A percentile compares a stretch with the other conserved stretches of the same genome.
These are phyloP conservation scores for Drosophila putrida DNA, from an alignment of 2,888 invertebrate species.

Conservation along the genomic window DNA sequence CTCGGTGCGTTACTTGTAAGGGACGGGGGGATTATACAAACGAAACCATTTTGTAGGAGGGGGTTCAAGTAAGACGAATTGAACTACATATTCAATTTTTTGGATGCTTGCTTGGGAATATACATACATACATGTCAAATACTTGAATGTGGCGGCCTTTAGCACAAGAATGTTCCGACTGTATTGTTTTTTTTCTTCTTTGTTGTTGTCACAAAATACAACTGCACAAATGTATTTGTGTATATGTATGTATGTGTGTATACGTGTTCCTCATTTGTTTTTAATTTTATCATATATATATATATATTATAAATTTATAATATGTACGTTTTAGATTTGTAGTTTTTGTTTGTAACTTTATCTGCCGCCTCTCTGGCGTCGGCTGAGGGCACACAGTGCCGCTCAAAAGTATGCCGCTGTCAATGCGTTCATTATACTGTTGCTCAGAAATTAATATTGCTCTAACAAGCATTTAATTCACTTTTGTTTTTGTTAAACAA, in stretches of 20 bases:
- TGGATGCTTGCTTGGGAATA: conserved; percentile 27
- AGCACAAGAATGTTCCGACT: conserved; percentile 59
- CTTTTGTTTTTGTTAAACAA: conserved; percentile 33
- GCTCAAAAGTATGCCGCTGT: conserved; percentile 53
- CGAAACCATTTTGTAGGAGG: conserved; percentile 64
- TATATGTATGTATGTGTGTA: conserved; percentile 22
- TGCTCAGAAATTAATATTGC: conserved; percentile 28
- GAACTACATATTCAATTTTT: conserved; percentile 25
- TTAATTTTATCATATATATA: conserved; percentile 32
- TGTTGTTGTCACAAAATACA: conserved; percentile 36
- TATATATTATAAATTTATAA: conserved; percentile 22
- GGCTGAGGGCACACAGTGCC: conserved; percentile 67
- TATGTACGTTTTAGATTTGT: conserved; percentile 37
- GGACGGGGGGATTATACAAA: conserved; percentile 47
- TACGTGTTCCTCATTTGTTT: conserved; percentile 23
- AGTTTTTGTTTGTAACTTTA: conserved; percentile 61
- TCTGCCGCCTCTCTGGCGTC: conserved; percentile 59
- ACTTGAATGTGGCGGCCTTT: conserved; percentile 58
- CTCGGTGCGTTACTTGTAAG: conserved; percentile 25
- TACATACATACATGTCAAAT: conserved; percentile 50
- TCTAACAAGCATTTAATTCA: conserved; percentile 32
- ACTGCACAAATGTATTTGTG: conserved; percentile 22
- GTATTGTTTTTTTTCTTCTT: conserved; percentile 2
- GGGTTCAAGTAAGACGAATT: conserved; percentile 22
- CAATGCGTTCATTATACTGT: conserved; percentile 30